These are phyloP conservation scores for Melinaea marsaeus DNA, from an alignment of 2,888 invertebrate genomes.

Conservation along the genomic window DNA sequence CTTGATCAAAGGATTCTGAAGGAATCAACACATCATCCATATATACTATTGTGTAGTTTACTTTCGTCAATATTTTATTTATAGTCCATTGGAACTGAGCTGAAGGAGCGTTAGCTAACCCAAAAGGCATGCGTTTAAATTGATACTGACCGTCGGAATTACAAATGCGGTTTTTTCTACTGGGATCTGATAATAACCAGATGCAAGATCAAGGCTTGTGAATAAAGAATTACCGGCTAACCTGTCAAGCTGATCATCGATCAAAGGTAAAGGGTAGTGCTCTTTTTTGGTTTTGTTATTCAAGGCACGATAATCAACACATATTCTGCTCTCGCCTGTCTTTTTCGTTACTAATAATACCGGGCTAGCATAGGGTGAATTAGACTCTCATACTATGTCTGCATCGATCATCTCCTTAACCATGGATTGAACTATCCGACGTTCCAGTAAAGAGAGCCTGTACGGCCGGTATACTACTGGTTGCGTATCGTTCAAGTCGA, in stretches of 20 bases:
- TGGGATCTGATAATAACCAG: constrained; percentile 21
- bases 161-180: too few relatives aligned
- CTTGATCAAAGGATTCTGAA: too few relatives aligned
- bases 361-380: constrained; percentile 36
- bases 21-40: background rate
- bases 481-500: too few relatives aligned
- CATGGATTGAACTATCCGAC: constrained; percentile 24
- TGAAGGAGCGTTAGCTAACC: too few relatives aligned
- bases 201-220: constrained; percentile 23
- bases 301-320: background rate
- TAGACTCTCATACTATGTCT: constrained; percentile 29
- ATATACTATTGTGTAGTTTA: background rate
- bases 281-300: constrained; percentile 18
- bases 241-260: constrained; percentile 24
- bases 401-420: constrained; percentile 29
- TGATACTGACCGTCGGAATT: background rate
- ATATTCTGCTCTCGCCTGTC: constrained; percentile 11
- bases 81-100: constrained; percentile 23
- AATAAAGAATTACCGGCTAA: constrained; percentile 20
- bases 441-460: constrained; percentile 27
- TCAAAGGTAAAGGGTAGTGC: constrained; percentile 9
- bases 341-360: constrained; percentile 35
- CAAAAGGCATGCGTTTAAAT: constrained; percentile 27
- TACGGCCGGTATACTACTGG: constrained; percentile 30
- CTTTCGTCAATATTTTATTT: background rate